Percentiles rank a stretch among this genome's conserved stretches.
Evolutionary conservation across 2,888 invertebrate genomes (phyloP).

Genomic region (Frankliniella fusca): DNA sequence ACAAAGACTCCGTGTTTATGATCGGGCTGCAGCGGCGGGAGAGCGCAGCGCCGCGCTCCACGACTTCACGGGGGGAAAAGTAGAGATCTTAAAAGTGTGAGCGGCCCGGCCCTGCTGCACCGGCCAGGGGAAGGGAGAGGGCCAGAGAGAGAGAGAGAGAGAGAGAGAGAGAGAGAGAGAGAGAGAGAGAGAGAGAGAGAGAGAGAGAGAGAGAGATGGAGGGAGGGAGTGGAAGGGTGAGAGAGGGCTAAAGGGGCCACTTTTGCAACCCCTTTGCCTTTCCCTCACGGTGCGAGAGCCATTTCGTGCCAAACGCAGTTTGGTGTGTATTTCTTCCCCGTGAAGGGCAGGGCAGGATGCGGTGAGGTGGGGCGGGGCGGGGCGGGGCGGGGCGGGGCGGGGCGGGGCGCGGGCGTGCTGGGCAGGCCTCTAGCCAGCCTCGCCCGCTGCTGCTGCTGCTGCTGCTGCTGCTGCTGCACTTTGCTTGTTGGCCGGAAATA

Average conservation of each 20-base stretch:
- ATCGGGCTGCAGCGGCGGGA: background rate
- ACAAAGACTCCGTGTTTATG: constrained; percentile 24
- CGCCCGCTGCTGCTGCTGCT: too few species aligned
- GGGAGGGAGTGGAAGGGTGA: background rate
- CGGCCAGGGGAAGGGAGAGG: background rate
- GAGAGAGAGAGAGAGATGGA: too few species aligned
- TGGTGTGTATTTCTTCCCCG: too few species aligned
- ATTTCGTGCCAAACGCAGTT: too few species aligned
- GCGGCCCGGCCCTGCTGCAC: background rate
- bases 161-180: background rate
- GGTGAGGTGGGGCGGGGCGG: too few species aligned
- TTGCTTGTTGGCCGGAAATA: too few species aligned
- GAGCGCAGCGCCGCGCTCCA: background rate
- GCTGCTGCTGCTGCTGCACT: too few species aligned
- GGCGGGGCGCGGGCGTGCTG: too few species aligned
- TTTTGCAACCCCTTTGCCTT: constrained; percentile 3
- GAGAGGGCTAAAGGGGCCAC: background rate
- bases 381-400: too few species aligned
- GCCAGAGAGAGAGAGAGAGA: background rate
- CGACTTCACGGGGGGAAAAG: background rate
- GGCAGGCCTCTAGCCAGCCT: too few species aligned
- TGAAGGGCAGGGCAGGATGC: too few species aligned
- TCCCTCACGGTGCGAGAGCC: too few species aligned
- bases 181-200: background rate
- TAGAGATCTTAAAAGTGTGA: constrained; percentile 20